phyloP scores from a whole-genome alignment of 2,797 vertebrate species.

The Crocodylus rhombifer region DNA sequence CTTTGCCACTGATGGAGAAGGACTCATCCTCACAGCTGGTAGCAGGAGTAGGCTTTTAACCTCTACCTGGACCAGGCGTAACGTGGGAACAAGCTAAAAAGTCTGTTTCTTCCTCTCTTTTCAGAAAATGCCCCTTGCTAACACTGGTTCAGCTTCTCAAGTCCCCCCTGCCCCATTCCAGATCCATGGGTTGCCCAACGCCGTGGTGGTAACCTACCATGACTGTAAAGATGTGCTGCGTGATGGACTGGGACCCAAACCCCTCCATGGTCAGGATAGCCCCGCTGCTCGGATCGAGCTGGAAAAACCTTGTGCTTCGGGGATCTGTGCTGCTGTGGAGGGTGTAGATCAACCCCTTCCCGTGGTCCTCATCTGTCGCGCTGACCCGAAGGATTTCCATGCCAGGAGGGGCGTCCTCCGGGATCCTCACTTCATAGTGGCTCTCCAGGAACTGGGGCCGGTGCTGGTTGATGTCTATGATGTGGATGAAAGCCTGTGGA shows the following conservation, averaged over 20 bases:
- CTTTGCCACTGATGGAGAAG: not conserved
- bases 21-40: not conserved
- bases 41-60: not conserved
- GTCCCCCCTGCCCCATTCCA: accelerated
- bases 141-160: not conserved
- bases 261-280: conserved; percentile 87
- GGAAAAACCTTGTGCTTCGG: conserved; percentile 88
- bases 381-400: conserved; percentile 90
- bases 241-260: conserved; percentile 86
- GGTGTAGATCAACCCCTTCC: conserved; percentile 91
- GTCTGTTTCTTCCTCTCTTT: conserved; percentile 13
- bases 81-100: not conserved
- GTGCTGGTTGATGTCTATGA: conserved; percentile 93
- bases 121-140: not conserved
- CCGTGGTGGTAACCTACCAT: conserved; percentile 85
- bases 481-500: conserved; percentile 89
- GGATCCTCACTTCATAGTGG: conserved; percentile 87
- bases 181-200: not conserved
- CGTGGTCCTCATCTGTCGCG: conserved; percentile 88
- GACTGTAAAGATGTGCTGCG: conserved; percentile 88
- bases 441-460: conserved; percentile 90
- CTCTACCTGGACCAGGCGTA: not conserved
- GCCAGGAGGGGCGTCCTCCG: conserved; percentile 90
- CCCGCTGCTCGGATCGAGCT: conserved; percentile 92
- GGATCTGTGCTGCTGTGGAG: conserved; percentile 90